These are phyloP conservation scores for Ptilodon capucinus DNA, from an alignment of 2,888 invertebrate genomes.

Conservation along the genomic window DNA sequence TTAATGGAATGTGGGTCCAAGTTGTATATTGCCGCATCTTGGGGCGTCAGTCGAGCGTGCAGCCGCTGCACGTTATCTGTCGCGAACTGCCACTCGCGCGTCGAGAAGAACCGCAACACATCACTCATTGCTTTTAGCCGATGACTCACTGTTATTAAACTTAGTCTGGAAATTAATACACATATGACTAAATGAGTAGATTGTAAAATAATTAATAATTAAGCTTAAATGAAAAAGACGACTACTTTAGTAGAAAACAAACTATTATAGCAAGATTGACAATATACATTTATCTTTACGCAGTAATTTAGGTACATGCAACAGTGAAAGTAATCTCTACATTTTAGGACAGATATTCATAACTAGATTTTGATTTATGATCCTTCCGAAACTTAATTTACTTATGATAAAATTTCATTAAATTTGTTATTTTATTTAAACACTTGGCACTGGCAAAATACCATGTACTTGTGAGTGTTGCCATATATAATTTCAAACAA, in stretches of 20 bases:
- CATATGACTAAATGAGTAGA: too few relatives aligned
- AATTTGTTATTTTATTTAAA: too few relatives aligned
- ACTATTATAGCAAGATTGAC: not conserved
- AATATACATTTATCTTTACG: constrained; percentile 9
- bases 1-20: constrained; percentile 60
- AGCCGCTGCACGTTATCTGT: constrained; percentile 80
- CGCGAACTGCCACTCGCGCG: constrained; percentile 85
- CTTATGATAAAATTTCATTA: too few relatives aligned
- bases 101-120: constrained; percentile 86
- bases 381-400: too few relatives aligned
- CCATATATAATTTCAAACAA: too few relatives aligned
- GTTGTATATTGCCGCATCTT: constrained; percentile 68
- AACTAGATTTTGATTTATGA: too few relatives aligned
- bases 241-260: constrained; percentile 6
- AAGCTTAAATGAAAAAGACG: not conserved
- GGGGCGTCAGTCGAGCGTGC: constrained; percentile 59
- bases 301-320: too few relatives aligned
- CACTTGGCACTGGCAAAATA: too few relatives aligned
- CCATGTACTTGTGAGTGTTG: too few relatives aligned
- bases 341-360: too few relatives aligned
- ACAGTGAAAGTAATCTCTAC: too few relatives aligned
- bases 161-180: constrained; percentile 69
- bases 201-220: too few relatives aligned
- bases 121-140: constrained; percentile 83
- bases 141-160: constrained; percentile 85